Conservation (phyloP, 2,797 vertebrate genomes). For the Helostoma temminkii region DNA sequence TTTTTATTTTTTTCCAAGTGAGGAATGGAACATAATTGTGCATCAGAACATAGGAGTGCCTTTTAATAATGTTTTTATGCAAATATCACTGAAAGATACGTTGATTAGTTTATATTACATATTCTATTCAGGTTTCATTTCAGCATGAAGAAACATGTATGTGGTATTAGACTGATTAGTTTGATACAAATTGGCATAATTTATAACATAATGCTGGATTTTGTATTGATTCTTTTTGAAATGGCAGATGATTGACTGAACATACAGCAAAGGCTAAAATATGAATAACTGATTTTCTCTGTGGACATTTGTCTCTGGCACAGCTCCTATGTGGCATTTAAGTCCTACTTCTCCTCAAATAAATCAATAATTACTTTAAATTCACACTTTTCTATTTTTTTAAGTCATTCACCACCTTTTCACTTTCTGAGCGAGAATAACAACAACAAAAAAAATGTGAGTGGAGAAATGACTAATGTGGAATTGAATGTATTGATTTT, state of each 20-base stretch:
- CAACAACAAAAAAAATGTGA: constrained; percentile 33
- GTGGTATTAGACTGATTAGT: constrained; percentile 40
- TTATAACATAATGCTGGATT: constrained; percentile 40
- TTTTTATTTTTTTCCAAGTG: background rate
- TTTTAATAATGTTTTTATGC: constrained; percentile 40
- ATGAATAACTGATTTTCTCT: constrained; percentile 71
- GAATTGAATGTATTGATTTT: constrained; percentile 78
- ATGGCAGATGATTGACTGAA: constrained; percentile 74
- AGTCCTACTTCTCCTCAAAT: constrained; percentile 67
- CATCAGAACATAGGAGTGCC: constrained; percentile 9
- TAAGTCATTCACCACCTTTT: constrained; percentile 68
- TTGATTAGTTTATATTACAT: constrained; percentile 1
- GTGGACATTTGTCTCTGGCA: constrained; percentile 66
- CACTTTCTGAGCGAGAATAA: constrained; percentile 51
- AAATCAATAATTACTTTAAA: constrained; percentile 81
- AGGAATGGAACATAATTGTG: constrained; percentile 4
- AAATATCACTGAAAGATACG: constrained; percentile 37
- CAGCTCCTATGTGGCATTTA: constrained; percentile 72
- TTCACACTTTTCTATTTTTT: constrained; percentile 53
- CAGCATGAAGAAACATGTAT: constrained; percentile 1
- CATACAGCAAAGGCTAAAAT: constrained; percentile 56
- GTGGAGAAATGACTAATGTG: constrained; percentile 72
- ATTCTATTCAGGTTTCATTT: constrained; percentile 23
- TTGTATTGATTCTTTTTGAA: constrained; percentile 71
- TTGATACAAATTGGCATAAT: constrained; percentile 33